These are phyloP conservation scores for Tenthredo scrophulariae DNA, from an alignment of 2,888 invertebrate genomes.

Conservation along the genomic window DNA sequence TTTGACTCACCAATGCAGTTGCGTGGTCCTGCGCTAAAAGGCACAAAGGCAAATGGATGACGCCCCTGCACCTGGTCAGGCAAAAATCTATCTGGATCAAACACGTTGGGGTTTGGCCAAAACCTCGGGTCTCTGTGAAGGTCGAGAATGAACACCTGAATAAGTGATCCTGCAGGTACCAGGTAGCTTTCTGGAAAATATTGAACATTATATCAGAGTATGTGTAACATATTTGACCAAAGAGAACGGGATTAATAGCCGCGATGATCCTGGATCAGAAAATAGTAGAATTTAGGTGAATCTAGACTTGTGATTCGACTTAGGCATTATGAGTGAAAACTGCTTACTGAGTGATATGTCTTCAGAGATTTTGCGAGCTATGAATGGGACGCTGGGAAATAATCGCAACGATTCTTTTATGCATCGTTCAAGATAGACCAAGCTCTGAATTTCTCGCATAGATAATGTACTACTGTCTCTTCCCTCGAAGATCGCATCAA, in stretches of 20 bases:
- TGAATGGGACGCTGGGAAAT: conserved; percentile 85
- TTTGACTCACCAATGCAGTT: conserved; percentile 84
- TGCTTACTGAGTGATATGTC: conserved; percentile 75
- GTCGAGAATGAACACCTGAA: conserved; percentile 82
- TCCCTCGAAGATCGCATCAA: conserved; percentile 78
- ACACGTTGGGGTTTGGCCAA: conserved; percentile 84
- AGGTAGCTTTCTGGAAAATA: conserved; percentile 50
- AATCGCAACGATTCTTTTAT: conserved; percentile 85
- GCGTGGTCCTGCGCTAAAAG: conserved; percentile 85
- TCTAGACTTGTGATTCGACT: background rate
- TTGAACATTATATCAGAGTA: background rate
- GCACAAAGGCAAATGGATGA: conserved; percentile 84
- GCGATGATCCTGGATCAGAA: background rate
- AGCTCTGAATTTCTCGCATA: conserved; percentile 81
- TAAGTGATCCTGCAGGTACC: conserved; percentile 80
- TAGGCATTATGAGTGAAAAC: background rate
- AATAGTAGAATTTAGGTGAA: background rate
- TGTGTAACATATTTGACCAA: background rate
- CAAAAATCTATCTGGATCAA: conserved; percentile 85
- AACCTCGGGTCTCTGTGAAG: conserved; percentile 83
- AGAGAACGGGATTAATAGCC: background rate
- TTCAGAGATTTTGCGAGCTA: conserved; percentile 81
- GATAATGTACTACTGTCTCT: conserved; percentile 78
- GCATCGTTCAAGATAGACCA: conserved; percentile 85
- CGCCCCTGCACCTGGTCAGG: conserved; percentile 78